Evolutionary conservation across 2,113 vertebrate genomes (phyloP), one percentile per base, ranked within the genome.

Genomic region (Brachyhypopomus gauderio): DNA sequence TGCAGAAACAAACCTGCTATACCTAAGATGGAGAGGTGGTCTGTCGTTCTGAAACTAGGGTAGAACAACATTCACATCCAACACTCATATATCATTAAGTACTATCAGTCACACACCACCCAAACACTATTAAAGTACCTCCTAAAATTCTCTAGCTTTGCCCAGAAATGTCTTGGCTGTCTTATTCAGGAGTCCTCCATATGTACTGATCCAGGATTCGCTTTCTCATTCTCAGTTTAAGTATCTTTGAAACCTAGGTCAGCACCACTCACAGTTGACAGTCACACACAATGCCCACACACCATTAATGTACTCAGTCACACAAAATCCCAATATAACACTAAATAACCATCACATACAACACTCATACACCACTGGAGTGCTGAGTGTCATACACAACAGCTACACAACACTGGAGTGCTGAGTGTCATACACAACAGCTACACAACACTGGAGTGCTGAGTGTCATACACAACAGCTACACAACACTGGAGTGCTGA

Each of bases 261-360:
- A 59, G 30, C 20, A 41, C 20, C 30, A n/a, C 64, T 67, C 23
- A 78, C 17, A 55, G n/a, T 25, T 55, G 22, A 52, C 66, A 22
- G n/a, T 34, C 63, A 63, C 30, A 20, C 38, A 58, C 45, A 22
- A 59, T 30, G 19, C 25, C 52, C 55, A 74, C 36, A 74, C 14
- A 27, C 4, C 52, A 74, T 45, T 74, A 74, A 48, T 58, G 41
- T 41, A 64, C 27, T 20, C 66, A 22, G n/a, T 34, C 63, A 63
- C 30, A 20, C 38, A 58, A 30, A 22, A 60, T 30, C 12, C 27
- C 52, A 27, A 75, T 56, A 75, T 5, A 30, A 2, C 55, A 75
- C 59, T 75, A 75, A 48, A 67, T 27, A 30, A 66, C 48, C 0
- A 66, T 52, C 45, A 52, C 9, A 52, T 3, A 41, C 41, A 8